A percentile compares a stretch with the other conserved stretches of the same genome.
Evolutionary conservation across 2,797 vertebrate genomes (phyloP).

Genomic region (Sebastiscus tertius): DNA sequence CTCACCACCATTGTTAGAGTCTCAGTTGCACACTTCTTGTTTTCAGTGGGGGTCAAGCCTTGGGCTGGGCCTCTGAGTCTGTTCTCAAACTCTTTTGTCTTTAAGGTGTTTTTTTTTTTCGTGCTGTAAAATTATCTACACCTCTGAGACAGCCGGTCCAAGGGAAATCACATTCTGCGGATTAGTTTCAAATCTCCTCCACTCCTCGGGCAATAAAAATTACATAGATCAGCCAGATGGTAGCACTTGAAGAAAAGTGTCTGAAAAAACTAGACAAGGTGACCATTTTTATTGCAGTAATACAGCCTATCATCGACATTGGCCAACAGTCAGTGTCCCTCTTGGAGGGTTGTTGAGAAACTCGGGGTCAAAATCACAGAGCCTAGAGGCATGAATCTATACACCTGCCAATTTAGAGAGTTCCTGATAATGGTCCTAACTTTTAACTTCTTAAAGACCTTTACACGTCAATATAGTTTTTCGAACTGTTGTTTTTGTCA

Average conservation of each 20-base stretch:
- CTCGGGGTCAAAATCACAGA: constrained; percentile 50
- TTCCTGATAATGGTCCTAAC: neutral
- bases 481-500: too few species aligned
- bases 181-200: constrained; percentile 58
- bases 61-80: neutral
- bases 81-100: constrained; percentile 10
- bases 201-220: constrained; percentile 55
- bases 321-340: constrained; percentile 31
- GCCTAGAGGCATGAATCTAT: constrained; percentile 18
- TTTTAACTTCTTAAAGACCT: neutral
- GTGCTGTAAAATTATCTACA: constrained; percentile 38
- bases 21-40: constrained; percentile 7
- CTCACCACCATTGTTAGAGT: neutral
- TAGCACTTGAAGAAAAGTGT: constrained; percentile 23
- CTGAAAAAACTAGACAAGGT: constrained; percentile 38
- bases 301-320: constrained; percentile 19
- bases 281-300: constrained; percentile 36
- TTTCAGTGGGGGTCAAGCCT: constrained; percentile 29
- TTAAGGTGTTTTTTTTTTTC: constrained; percentile 15
- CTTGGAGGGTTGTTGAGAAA: constrained; percentile 29
- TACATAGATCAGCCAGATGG: constrained; percentile 57
- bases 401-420: neutral
- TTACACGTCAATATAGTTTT: neutral
- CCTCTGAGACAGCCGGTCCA: constrained; percentile 53
- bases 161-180: constrained; percentile 68